These are phyloP conservation scores for Vidua macroura DNA, from an alignment of 2,113 vertebrate genomes.

Conservation along the genomic window DNA sequence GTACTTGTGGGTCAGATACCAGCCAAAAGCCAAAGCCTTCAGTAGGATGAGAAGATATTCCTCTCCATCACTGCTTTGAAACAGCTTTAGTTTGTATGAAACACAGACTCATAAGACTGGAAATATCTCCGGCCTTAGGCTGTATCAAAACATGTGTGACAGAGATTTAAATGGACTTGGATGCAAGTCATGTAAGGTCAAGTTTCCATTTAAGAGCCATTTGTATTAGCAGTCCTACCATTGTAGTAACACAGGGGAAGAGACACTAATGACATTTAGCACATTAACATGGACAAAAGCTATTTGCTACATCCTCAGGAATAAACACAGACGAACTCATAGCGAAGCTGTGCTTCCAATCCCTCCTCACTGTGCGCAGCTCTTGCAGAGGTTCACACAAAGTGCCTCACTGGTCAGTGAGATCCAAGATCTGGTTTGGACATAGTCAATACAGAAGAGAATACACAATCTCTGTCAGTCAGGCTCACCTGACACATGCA, in stretches of 20 bases:
- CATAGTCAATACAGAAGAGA: background rate
- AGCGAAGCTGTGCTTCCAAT: background rate
- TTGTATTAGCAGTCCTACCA: conserved; percentile 25
- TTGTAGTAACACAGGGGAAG: background rate
- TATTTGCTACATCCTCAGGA: background rate
- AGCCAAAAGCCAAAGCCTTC: background rate
- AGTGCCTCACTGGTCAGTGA: background rate
- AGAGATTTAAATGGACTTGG: conserved; percentile 64
- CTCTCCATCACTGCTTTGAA: background rate
- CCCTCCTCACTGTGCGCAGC: background rate
- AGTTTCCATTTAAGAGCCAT: conserved; percentile 24
- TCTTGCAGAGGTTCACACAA: background rate
- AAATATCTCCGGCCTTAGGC: conserved; percentile 25
- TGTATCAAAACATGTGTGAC: conserved; percentile 53
- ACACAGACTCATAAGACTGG: background rate
- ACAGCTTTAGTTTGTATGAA: conserved; percentile 3
- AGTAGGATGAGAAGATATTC: background rate
- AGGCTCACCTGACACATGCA: background rate
- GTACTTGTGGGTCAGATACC: background rate
- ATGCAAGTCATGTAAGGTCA: conserved; percentile 57
- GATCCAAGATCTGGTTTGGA: background rate
- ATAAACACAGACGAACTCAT: background rate
- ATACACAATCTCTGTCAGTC: background rate
- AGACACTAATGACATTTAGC: conserved; percentile 11
- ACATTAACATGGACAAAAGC: conserved; percentile 26